A percentile compares a stretch with the other conserved stretches of the same genome.
These are phyloP conservation scores for Poicephalus meyeri DNA, from an alignment of 2,113 vertebrate species.

Conservation along the genomic window DNA sequence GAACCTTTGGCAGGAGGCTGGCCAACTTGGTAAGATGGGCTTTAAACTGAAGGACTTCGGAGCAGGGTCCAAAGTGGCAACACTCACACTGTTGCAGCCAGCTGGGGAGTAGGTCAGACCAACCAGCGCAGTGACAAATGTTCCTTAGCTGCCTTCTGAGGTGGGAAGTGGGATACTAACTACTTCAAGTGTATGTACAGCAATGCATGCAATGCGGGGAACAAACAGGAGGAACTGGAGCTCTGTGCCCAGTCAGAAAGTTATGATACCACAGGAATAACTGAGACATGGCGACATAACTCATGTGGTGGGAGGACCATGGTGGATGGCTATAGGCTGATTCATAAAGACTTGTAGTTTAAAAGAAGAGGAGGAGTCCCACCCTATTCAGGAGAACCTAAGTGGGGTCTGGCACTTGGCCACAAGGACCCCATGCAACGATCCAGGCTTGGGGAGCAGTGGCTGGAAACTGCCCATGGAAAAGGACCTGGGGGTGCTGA, in stretches of 20 bases:
- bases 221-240: neutral
- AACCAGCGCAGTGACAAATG: neutral
- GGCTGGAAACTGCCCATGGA: too few relatives aligned
- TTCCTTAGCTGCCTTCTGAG: neutral
- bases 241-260: neutral
- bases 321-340: neutral
- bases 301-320: neutral
- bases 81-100: neutral
- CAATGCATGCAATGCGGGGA: neutral
- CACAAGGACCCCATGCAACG: neutral
- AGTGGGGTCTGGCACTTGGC: neutral
- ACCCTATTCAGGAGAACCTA: neutral
- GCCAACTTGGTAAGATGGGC: neutral
- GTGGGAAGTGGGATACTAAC: neutral
- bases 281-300: neutral
- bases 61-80: neutral
- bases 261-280: neutral
- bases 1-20: neutral
- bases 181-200: neutral
- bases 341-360: neutral
- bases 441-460: neutral
- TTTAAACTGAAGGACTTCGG: neutral
- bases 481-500: too few relatives aligned
- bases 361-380: neutral
- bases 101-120: neutral